These are phyloP conservation scores for Urophycis tenuis DNA, from an alignment of 2,797 vertebrate species.

Conservation along the genomic window DNA sequence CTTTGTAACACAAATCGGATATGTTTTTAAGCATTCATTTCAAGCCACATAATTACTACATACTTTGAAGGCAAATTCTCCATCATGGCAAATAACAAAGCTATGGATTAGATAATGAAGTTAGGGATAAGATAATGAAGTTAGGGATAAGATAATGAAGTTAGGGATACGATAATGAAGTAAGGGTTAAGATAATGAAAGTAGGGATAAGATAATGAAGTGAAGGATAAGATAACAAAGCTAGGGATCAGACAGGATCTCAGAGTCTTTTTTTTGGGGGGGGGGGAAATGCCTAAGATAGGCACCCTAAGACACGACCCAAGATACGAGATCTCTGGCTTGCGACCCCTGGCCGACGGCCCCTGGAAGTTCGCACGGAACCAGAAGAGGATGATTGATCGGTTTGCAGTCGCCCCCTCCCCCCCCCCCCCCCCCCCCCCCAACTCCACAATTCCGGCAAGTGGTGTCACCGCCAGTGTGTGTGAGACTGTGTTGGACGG, in stretches of 20 bases:
- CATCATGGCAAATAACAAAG: conserved; percentile 5
- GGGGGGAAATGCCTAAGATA: too few relatives aligned
- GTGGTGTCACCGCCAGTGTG: conserved; percentile 55
- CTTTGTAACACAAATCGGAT: not conserved
- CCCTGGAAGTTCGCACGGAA: conserved; percentile 25
- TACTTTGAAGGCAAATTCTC: not conserved
- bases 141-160: too few relatives aligned
- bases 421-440: too few relatives aligned
- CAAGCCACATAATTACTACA: not conserved
- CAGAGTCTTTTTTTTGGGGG: not conserved
- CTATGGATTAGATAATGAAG: conserved; percentile 7
- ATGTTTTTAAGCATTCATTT: not conserved
- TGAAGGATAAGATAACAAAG: too few relatives aligned
- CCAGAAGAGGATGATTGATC: conserved; percentile 52
- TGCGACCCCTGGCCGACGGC: not conserved
- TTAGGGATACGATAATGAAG: too few relatives aligned
- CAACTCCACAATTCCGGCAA: conserved; percentile 48
- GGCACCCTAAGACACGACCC: not conserved
- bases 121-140: too few relatives aligned
- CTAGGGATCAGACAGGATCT: not conserved
- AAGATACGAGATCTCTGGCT: not conserved
- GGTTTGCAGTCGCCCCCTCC: conserved; percentile 35
- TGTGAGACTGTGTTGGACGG: conserved; percentile 59
- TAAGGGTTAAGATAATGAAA: too few relatives aligned
- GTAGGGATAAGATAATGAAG: too few relatives aligned